Evolutionary conservation across 2,888 invertebrate genomes (phyloP), one percentile per base, ranked within the genome.

Genomic region (Macrophya alboannulata): DNA sequence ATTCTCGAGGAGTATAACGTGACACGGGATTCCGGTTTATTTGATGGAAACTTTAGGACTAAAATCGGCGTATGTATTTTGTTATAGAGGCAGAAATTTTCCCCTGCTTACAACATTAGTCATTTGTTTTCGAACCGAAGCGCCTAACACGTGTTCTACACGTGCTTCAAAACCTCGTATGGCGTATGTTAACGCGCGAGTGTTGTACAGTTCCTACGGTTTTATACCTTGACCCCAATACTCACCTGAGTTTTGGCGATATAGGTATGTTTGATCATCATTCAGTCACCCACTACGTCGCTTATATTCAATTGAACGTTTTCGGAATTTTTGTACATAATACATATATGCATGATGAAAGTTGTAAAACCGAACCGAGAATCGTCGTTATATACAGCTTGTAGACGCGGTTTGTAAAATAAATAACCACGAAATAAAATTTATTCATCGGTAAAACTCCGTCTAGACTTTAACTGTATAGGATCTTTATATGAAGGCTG

Each of bases 181-280:
- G n/a, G 9, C 45, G 21, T 31, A 25, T 62, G 17, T 25, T 77
- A 48, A 40, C n/a, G 25, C 37, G 43, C 62, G 43, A n/a, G 37
- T 81, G 17, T 43, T 21, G 25, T 37, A 40, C 43, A 43, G 62
- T 81, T 62, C n/a, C 40, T 45, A 81, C 59, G n/a, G 21, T 21
- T 62, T 62, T 10, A 59, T 62, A 81, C 81, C 81, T 65, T 81
- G 81, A 81, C 81, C 81, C 65, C 37, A 65, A 40, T 81, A 43
- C 81, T 65, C 43, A 81, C 43, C 62, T 81, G 81, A 59, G 40
- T 81, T 81, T 81, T 81, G 81, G 81, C 81, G 81, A 62, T n/a
- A n/a, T 45, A 43, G 21, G 62, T 10, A n/a, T n/a, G 5, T n/a
- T 62, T 45, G 25, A 37, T 72, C 71, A 43, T n/a, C 43, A 10